Conservation (phyloP, 2,888 invertebrate genomes). For the Eilema depressum region DNA sequence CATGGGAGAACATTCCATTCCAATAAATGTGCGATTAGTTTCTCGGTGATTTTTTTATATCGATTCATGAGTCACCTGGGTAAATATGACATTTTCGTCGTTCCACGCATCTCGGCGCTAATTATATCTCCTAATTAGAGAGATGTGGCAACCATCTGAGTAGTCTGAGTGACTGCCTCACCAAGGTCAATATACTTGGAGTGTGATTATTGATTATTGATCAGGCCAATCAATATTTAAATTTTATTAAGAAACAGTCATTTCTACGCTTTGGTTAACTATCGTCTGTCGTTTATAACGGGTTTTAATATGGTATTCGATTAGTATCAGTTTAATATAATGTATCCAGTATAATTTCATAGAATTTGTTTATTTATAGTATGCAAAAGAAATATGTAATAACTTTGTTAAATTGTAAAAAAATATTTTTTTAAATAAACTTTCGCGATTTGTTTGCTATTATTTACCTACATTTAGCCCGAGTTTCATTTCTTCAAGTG, state of each 20-base stretch:
- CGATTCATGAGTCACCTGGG: conserved; percentile 41
- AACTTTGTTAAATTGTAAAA: no score
- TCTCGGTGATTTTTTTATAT: conserved; percentile 19
- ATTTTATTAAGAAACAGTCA: conserved; percentile 34
- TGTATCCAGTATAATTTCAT: neutral
- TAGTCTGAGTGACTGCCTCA: conserved; percentile 42
- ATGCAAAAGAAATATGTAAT: no score
- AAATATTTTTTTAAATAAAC: no score
- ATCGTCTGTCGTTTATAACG: neutral
- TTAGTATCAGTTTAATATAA: neutral
- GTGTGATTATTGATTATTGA: conserved; percentile 25
- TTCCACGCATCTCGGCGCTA: conserved; percentile 39
- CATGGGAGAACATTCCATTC: no score
- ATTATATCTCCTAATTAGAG: conserved; percentile 47
- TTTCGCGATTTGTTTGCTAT: no score
- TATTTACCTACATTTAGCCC: no score
- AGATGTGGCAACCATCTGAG: conserved; percentile 38
- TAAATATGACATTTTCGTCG: conserved; percentile 38
- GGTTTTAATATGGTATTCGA: neutral
- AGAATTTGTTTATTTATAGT: neutral
- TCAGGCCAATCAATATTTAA: conserved; percentile 53
- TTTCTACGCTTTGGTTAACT: neutral
- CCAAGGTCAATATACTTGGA: conserved; percentile 57
- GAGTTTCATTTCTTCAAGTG: no score
- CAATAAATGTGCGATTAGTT: no score